Base-by-base conservation (phyloP, 2,888 invertebrate species). In the Dorcus hopei region DNA sequence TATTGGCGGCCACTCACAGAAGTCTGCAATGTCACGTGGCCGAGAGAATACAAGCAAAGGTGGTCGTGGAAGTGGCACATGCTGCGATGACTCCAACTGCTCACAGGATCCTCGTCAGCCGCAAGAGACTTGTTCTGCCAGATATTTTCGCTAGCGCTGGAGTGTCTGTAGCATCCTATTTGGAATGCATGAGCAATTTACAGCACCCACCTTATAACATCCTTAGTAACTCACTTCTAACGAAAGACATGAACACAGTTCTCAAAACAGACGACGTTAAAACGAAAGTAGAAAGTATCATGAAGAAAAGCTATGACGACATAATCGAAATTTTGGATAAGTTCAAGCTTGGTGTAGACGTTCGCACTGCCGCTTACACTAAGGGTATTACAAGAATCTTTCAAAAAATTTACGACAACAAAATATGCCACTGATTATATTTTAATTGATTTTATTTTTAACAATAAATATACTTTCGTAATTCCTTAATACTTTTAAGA, bases 31-130 rank as follows among this genome's bases (percentile, higher is more conserved):
- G 74, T 62, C 68, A 73, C 56, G 62, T 71, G 9, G 76, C 77
- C 3, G 71, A 73, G 42, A 68, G 71, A 50, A 65, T 78, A 9
- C 68, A 73, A 60, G 77, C 77, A 2, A 77, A 74, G 62, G 61
- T 78, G 4, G 66, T 78, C 16, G 57, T 78, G 2, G 79, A 79
- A 65, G 76, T 73, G 6, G 71, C 77, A 9, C 71, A 75, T 58
- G 69, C 74, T 19, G 69, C 76, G 3, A 62, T 77, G 5, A 72
- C 75, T 1, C 78, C 78, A 0, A 68, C 71, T 1, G 72, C 77
- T 7, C 74, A 77, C 58, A 74, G 68, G 67, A 74, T 75, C 52
- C 64, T 78, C 19, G 62, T 65, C 0, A 65, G 64, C 2, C 70
- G 67, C 39, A 62, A 63, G n/a, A 74, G 72, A 61, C 56, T 78